Evolutionary conservation across 2,888 invertebrate genomes (phyloP).

Genomic region (Amphipyra tragopoginis): DNA sequence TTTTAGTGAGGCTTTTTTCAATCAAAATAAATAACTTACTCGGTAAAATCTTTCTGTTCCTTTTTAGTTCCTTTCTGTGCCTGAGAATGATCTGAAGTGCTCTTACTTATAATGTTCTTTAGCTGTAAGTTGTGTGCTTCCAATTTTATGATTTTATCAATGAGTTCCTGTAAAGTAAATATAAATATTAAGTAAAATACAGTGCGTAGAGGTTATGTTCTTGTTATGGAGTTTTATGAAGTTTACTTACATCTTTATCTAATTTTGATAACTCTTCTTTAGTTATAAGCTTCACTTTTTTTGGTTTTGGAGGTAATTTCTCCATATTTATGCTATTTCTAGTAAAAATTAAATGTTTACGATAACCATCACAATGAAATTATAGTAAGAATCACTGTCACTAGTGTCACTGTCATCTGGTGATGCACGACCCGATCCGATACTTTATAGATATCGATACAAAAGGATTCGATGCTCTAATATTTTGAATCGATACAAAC

Average conservation of each 20-base stretch:
- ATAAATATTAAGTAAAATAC: constrained; percentile 4
- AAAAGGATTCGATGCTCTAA: too few species aligned
- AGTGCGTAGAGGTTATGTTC: constrained; percentile 55
- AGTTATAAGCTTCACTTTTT: constrained; percentile 60
- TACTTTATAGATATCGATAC: too few species aligned
- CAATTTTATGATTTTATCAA: constrained; percentile 92
- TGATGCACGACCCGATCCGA: too few species aligned
- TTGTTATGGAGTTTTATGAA: neutral
- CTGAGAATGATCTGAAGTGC: constrained; percentile 65
- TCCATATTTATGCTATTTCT: constrained; percentile 57
- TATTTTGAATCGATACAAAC: too few species aligned
- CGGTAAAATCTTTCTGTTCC: constrained; percentile 91
- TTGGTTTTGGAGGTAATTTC: constrained; percentile 70
- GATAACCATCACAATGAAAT: neutral
- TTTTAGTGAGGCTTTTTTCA: too few species aligned
- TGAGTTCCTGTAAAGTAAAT: constrained; percentile 90
- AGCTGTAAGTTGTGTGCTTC: constrained; percentile 95
- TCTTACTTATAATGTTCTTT: constrained; percentile 92
- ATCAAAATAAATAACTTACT: constrained; percentile 75
- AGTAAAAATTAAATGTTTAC: neutral
- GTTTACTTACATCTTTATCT: constrained; percentile 75
- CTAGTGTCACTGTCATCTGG: too few species aligned
- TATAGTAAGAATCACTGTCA: too few species aligned
- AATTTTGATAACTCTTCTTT: constrained; percentile 72
- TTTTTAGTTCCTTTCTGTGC: constrained; percentile 66